These are phyloP conservation scores for Heterodera carotae DNA, from an alignment of 1,140 invertebrate species.

Conservation along the genomic window DNA sequence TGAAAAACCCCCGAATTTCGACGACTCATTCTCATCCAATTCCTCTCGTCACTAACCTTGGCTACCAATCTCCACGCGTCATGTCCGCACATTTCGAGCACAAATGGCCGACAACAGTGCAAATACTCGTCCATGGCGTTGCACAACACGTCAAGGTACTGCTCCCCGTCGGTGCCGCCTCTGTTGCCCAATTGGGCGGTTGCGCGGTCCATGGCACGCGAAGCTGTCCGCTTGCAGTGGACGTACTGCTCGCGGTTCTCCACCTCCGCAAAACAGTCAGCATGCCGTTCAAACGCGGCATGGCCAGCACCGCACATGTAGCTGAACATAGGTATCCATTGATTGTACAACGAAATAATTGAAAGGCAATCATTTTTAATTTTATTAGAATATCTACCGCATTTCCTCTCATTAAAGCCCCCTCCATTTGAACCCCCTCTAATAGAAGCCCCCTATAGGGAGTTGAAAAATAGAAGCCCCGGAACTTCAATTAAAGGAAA, in stretches of 20 bases:
- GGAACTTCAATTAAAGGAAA: too few relatives aligned
- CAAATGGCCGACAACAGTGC: conserved; percentile 32
- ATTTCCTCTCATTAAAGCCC: too few relatives aligned
- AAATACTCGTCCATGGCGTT: conserved; percentile 36
- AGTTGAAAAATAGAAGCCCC: too few relatives aligned
- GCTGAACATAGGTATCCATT: not conserved
- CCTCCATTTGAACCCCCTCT: too few relatives aligned
- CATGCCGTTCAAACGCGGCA: conserved; percentile 34
- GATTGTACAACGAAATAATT: too few relatives aligned
- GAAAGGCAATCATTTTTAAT: too few relatives aligned
- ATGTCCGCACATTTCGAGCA: conserved; percentile 1
- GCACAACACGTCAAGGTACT: conserved; percentile 28
- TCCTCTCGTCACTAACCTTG: conserved; percentile 7
- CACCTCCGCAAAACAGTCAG: conserved; percentile 33
- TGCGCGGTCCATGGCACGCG: conserved; percentile 25
- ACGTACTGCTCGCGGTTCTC: conserved; percentile 32
- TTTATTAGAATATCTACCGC: too few relatives aligned
- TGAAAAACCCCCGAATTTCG: too few relatives aligned
- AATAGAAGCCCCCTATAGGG: too few relatives aligned
- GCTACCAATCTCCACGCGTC: conserved; percentile 17
- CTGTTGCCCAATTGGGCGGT: conserved; percentile 2
- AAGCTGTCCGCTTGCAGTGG: conserved; percentile 21
- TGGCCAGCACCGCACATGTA: conserved; percentile 37
- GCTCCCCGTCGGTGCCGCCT: not conserved
- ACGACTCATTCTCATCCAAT: too few relatives aligned